These are phyloP conservation scores for Rhinolophus sinicus DNA, from an alignment of 2,113 vertebrate species.

Conservation along the genomic window DNA sequence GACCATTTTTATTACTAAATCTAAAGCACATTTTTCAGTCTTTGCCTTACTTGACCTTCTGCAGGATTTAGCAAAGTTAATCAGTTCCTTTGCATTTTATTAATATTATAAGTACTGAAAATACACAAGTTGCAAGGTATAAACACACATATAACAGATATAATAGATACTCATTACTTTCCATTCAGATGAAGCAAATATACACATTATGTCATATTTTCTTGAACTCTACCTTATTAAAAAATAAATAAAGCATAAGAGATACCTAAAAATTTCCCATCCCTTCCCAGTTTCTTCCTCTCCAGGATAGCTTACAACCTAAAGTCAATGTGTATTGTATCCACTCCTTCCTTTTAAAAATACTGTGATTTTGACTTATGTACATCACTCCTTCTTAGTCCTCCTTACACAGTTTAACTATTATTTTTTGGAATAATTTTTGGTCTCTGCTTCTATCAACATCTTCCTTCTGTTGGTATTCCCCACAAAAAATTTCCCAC, in stretches of 20 bases:
- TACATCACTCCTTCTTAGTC: background rate
- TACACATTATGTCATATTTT: background rate
- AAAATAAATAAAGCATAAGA: background rate
- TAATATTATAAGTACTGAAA: background rate
- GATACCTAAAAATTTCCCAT: background rate
- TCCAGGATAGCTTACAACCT: background rate
- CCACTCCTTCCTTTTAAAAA: background rate
- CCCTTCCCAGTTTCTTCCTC: background rate
- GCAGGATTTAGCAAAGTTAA: background rate
- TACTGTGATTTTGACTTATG: background rate
- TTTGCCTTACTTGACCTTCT: background rate
- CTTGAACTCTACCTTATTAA: background rate
- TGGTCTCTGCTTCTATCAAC: background rate
- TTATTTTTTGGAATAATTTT: background rate
- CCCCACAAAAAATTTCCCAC: background rate
- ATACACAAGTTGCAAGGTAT: background rate
- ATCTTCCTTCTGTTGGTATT: background rate
- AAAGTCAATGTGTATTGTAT: background rate
- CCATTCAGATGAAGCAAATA: background rate
- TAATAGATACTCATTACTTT: background rate
- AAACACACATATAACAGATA: background rate
- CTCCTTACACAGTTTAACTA: background rate
- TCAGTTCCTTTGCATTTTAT: background rate
- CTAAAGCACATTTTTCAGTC: background rate
- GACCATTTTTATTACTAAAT: background rate